Percentiles rank a stretch among this genome's conserved stretches.
Evolutionary conservation across 30 jellyfish, hydroid and myxozoan species (phyloP).

Genomic region (Chrysaora quinquecirrha): DNA sequence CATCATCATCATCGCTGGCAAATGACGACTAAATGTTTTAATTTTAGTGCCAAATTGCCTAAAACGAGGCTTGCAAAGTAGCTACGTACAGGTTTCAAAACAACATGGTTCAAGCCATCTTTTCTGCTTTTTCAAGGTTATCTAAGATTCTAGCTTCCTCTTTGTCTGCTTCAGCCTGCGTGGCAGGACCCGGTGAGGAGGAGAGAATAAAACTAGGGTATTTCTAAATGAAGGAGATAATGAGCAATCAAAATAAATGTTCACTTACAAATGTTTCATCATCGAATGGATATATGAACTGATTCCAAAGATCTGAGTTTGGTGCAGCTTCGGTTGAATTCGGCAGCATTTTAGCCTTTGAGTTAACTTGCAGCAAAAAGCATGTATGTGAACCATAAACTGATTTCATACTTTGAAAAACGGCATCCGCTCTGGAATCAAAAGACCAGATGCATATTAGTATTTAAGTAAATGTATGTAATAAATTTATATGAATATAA

Average conservation of each 20-base stretch:
- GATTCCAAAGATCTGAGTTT: conserved; percentile 92
- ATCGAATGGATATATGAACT: conserved; percentile 72
- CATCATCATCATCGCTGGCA: too few relatives aligned
- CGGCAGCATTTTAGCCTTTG: conserved; percentile 73
- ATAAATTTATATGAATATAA: too few relatives aligned
- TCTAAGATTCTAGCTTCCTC: conserved; percentile 78
- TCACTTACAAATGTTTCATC: conserved; percentile 89
- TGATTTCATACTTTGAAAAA: conserved; percentile 92
- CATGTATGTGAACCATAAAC: conserved; percentile 97
- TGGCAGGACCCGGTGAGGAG: conserved; percentile 50
- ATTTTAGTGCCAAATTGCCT: too few relatives aligned
- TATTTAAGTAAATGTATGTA: too few relatives aligned
- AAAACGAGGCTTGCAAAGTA: too few relatives aligned
- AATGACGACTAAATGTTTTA: too few relatives aligned
- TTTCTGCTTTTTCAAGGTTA: conserved; percentile 83
- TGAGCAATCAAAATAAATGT: too few relatives aligned
- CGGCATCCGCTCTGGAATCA: conserved; percentile 90
- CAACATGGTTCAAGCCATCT: too few relatives aligned
- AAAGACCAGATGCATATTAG: too few relatives aligned
- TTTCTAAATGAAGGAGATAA: too few relatives aligned
- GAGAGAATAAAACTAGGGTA: too few relatives aligned
- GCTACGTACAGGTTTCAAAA: too few relatives aligned
- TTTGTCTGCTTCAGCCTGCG: conserved; percentile 90
- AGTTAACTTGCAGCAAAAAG: conserved; percentile 82
- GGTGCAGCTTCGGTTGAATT: conserved; percentile 58